phyloP scores from a whole-genome alignment of 2,113 vertebrate genomes.

The Microcebus griseorufus region DNA sequence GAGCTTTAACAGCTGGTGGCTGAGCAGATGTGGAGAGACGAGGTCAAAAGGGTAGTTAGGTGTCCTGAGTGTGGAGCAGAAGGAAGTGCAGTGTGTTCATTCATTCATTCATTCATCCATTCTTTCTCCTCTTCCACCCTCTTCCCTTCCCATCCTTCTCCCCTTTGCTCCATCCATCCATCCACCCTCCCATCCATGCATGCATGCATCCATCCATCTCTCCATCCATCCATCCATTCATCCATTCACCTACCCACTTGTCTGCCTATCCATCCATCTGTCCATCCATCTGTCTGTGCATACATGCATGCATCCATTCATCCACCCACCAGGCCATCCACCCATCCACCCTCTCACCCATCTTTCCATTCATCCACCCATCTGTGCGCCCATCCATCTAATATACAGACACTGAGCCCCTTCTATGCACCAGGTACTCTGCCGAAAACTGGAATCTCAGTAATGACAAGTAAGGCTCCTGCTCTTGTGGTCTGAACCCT shows the following conservation, averaged over 20 bases:
- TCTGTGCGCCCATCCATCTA: not conserved
- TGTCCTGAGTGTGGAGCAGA: not conserved
- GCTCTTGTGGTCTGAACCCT: not conserved
- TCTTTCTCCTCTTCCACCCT: too few relatives aligned
- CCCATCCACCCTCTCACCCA: too few relatives aligned
- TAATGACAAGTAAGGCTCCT: not conserved
- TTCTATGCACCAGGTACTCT: not conserved
- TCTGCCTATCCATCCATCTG: too few relatives aligned
- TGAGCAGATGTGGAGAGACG: fast-evolving
- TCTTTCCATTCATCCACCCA: not conserved
- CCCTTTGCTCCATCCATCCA: not conserved
- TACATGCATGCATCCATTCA: fast-evolving
- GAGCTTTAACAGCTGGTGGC: not conserved
- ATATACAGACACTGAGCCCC: not conserved
- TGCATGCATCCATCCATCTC: not conserved
- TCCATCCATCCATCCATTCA: not conserved
- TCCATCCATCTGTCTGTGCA: fast-evolving
- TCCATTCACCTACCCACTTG: fast-evolving
- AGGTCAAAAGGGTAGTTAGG: too few relatives aligned
- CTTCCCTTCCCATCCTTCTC: not conserved
- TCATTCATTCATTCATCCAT: not conserved
- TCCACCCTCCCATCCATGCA: not conserved
- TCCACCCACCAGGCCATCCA: not conserved
- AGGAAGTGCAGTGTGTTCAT: not conserved
- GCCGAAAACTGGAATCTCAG: not conserved